phyloP scores from a whole-genome alignment of 2,888 invertebrate species.

The Sericinus montela region DNA sequence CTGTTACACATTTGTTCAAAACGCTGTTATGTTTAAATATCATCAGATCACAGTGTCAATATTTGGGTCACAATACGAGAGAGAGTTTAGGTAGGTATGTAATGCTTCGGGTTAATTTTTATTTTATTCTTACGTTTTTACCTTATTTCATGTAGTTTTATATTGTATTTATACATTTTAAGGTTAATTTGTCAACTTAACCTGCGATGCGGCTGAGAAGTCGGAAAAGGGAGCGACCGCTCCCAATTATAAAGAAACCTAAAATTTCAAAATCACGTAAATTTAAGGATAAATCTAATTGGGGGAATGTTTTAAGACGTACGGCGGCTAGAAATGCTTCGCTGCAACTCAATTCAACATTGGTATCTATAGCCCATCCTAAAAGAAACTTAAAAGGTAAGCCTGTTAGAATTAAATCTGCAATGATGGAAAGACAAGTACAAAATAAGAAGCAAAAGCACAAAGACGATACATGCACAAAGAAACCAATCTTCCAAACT shows the following conservation, averaged over 20 bases:
- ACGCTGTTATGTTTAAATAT: conserved; percentile 19
- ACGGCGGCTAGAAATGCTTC: conserved; percentile 54
- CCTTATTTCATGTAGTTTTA: neutral
- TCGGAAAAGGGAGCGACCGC: conserved; percentile 81
- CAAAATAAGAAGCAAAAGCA: conserved; percentile 48
- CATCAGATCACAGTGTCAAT: conserved; percentile 8
- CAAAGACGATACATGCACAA: conserved; percentile 48
- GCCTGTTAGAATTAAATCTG: conserved; percentile 53
- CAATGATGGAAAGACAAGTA: conserved; percentile 62
- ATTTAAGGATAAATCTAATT: conserved; percentile 43
- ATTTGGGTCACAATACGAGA: conserved; percentile 27
- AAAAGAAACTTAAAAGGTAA: conserved; percentile 54
- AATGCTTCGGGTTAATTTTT: conserved; percentile 4
- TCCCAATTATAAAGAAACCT: conserved; percentile 58
- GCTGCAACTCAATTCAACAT: conserved; percentile 26
- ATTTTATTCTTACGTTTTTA: neutral
- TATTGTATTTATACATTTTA: conserved; percentile 24
- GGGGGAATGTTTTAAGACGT: conserved; percentile 57
- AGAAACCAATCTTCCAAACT: conserved; percentile 70
- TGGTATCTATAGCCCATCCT: conserved; percentile 56
- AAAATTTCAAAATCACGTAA: conserved; percentile 45
- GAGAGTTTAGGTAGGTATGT: conserved; percentile 73
- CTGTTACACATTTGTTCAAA: conserved; percentile 10
- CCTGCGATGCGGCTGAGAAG: conserved; percentile 84
- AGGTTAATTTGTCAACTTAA: conserved; percentile 51